Base-by-base conservation (phyloP, 2,113 vertebrate genomes). In the Nothoprocta perdicaria region DNA sequence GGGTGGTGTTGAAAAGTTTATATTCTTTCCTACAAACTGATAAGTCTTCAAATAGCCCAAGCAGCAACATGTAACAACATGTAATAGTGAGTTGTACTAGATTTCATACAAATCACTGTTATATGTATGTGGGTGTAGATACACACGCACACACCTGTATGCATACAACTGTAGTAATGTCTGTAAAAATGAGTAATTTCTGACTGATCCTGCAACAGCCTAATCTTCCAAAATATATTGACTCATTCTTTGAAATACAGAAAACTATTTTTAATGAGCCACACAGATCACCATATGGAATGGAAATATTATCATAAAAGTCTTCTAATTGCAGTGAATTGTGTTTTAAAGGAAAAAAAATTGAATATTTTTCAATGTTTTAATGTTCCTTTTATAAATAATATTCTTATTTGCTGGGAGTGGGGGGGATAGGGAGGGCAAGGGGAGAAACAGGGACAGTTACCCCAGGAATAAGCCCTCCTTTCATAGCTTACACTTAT, bases 311-410 rank as follows among this genome's bases (percentile, higher is more conserved):
- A 58, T 92, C 93, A 81, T 73, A 74, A 63, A 82, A 86, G 12
- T 84, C 89, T 97, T 94, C 95, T 96, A 80, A 95, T 83, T 82
- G 53, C 87, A 94, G 72, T 67, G 66, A 67, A 53, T 73, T n/a
- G 1, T 90, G 84, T 96, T 97, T 96, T 95, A 94, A 77, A 53
- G 77, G 94, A 89, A 86, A 68, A 33, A 21, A 41, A 90, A 82
- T 11, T 14, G 91, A 84, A 60, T 94, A 94, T 93, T 96, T 96
- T 95, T 94, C 80, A 94, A 74, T 69, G 77, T 94, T 92, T 94
- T 96, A 87, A 95, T 73, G 80, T 73, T 96, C 92, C 92, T 96
- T 97, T 97, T 96, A 89, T 97, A 97, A 96, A 92, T 15, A 14
- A 74, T 35, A 57, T 71, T 84, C 88, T 93, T 91, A 78, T 60